phyloP scores from a whole-genome alignment of 2,113 vertebrate species.

The Petromus typicus region DNA sequence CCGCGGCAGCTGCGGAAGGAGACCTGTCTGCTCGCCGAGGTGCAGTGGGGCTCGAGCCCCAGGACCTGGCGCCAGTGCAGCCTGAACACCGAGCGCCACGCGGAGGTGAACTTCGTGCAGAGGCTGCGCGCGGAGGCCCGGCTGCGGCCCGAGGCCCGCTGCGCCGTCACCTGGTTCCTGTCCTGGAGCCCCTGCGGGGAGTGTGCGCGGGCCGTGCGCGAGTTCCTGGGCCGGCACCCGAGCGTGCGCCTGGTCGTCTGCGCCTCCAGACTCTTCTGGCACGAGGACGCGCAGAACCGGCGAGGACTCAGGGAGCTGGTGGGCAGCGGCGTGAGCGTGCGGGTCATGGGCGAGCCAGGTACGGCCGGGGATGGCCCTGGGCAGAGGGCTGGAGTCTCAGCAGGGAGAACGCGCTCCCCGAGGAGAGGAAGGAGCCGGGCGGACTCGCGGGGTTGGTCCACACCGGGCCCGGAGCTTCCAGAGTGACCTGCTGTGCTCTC shows the following conservation, averaged over 20 bases:
- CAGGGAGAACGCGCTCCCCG: too few relatives aligned
- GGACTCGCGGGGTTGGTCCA: background rate
- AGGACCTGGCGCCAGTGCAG: constrained; percentile 70
- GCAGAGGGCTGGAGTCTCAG: too few relatives aligned
- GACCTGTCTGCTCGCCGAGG: constrained; percentile 82
- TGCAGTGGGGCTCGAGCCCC: constrained; percentile 56
- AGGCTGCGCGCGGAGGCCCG: constrained; percentile 35
- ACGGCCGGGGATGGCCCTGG: background rate
- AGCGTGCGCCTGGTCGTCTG: constrained; percentile 78
- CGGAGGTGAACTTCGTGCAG: constrained; percentile 83
- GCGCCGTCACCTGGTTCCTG: constrained; percentile 83
- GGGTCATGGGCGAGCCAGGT: constrained; percentile 73
- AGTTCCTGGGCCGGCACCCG: constrained; percentile 73
- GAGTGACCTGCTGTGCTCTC: background rate
- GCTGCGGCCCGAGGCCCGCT: background rate
- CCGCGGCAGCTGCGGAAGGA: constrained; percentile 6
- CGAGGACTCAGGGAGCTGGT: constrained; percentile 75
- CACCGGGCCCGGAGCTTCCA: background rate
- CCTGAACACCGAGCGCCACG: constrained; percentile 41
- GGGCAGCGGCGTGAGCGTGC: constrained; percentile 34
- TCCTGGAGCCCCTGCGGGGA: constrained; percentile 82
- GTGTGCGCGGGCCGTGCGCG: constrained; percentile 69
- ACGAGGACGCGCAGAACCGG: background rate
- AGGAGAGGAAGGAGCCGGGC: too few relatives aligned
- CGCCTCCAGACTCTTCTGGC: constrained; percentile 71